phyloP scores from a whole-genome alignment of 2,888 invertebrate genomes.

The Mesorhabditis sp. region DNA sequence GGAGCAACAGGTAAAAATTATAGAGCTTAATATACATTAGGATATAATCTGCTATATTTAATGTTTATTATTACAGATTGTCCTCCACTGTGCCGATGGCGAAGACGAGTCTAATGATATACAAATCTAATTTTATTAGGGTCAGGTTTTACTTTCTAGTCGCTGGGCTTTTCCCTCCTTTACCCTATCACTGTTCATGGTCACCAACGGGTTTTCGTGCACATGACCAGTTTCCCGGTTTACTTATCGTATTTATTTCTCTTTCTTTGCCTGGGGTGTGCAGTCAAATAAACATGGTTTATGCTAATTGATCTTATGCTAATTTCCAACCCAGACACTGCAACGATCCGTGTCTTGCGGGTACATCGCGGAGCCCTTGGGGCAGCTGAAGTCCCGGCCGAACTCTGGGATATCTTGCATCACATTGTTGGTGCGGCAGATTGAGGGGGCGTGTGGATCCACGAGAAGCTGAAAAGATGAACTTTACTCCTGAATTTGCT shows the following conservation, averaged over 20 bases:
- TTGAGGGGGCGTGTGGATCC: conserved; percentile 46
- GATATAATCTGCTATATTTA: too few species aligned
- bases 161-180: background rate
- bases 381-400: conserved; percentile 46
- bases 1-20: background rate
- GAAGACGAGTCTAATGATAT: background rate
- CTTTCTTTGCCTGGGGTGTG: too few species aligned
- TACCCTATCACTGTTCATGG: background rate
- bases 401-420: conserved; percentile 52
- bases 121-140: background rate
- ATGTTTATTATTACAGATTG: background rate
- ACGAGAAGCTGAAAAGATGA: conserved; percentile 32
- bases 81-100: background rate
- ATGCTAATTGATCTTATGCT: background rate
- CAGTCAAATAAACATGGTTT: too few species aligned
- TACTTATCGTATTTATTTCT: too few species aligned
- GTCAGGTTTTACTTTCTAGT: background rate
- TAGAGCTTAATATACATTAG: too few species aligned
- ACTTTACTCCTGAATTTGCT: too few species aligned
- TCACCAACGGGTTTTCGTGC: background rate
- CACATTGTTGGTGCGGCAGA: conserved; percentile 47
- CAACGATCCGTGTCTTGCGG: conserved; percentile 39
- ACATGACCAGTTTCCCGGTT: too few species aligned
- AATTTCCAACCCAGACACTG: conserved; percentile 51
- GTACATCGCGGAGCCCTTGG: conserved; percentile 34